Evolutionary conservation across 2,888 invertebrate species (phyloP), one percentile per base, ranked within the genome.

Genomic region (Troides oblongomaculatus): DNA sequence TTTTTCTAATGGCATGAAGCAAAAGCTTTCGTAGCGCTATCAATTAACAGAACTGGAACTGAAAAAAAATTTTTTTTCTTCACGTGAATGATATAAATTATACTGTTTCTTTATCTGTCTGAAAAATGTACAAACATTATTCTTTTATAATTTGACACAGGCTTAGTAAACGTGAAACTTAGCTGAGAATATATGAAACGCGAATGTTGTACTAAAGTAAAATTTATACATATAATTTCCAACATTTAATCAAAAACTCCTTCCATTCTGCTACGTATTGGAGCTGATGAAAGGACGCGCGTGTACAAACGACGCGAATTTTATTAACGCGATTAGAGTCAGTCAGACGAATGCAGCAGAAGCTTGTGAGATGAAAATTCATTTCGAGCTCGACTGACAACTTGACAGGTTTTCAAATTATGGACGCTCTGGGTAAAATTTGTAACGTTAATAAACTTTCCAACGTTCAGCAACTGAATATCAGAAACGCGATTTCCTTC

Each of bases 341-440:
- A 69, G 66, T 62, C 62, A 62, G 36, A 66, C 62, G 66, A 62
- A 69, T 69, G 69, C 62, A 69, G 50, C 62, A 23, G 39, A 69
- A 66, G 62, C 66, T 62, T 62, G 61, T 18, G 61, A 43, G 66
- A 63, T 63, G 59, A 63, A 30, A 39, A 30, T 68, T 63, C 68
- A 57, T 25, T 23, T 43, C 62, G 56, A n/a, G 56, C 62, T 57
- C 30, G 56, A 61, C 62, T 61, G 69, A 69, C 66, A 62, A 39
- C 62, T 62, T 69, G 69, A 69, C 69, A 69, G 69, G 58, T 66
- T 69, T 66, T 66, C 62, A 62, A 62, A 66, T 69, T 69, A 46
- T 21, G 65, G 18, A 57, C 56, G 23, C n/a, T 56, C 14, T 64
- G 25, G 30, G 43, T 64, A 62, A 57, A 69, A 70, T 63, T 70